Evolutionary conservation across 2,888 invertebrate genomes (phyloP).

Genomic region (Agrilus mali): DNA sequence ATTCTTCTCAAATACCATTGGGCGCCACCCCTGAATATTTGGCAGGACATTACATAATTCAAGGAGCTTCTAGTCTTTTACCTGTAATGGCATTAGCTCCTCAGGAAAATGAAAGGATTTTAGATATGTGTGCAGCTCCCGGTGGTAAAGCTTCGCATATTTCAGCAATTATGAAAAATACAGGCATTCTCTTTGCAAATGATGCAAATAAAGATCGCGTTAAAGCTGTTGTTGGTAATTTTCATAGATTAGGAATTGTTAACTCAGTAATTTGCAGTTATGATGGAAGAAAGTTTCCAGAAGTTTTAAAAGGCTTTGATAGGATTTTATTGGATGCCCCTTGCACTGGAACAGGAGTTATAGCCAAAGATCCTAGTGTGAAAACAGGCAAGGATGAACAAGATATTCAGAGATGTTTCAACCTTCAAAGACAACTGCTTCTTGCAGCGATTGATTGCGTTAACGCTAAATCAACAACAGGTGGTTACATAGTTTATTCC

Average conservation of each 20-base stretch:
- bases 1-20: constrained; percentile 89
- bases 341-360: constrained; percentile 96
- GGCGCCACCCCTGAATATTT: constrained; percentile 99
- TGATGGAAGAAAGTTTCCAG: constrained; percentile 79
- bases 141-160: constrained; percentile 99
- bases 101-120: constrained; percentile 83
- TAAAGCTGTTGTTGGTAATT: constrained; percentile 89
- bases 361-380: constrained; percentile 93
- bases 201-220: constrained; percentile 83
- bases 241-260: constrained; percentile 89
- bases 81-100: constrained; percentile 98
- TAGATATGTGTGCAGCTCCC: constrained; percentile 97
- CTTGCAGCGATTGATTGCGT: constrained; percentile 94
- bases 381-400: constrained; percentile 83
- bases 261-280: constrained; percentile 83
- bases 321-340: constrained; percentile 94
- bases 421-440: constrained; percentile 83
- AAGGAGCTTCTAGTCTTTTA: constrained; percentile 91
- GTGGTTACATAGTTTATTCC: constrained; percentile 95
- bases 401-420: constrained; percentile 84
- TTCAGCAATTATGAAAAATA: constrained; percentile 95
- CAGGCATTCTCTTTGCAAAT: constrained; percentile 91
- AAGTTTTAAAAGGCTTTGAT: constrained; percentile 80
- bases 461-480: constrained; percentile 81
- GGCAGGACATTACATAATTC: constrained; percentile 94